Evolutionary conservation across 1,140 invertebrate species (phyloP).

Genomic region (Marisa cornuarietis): DNA sequence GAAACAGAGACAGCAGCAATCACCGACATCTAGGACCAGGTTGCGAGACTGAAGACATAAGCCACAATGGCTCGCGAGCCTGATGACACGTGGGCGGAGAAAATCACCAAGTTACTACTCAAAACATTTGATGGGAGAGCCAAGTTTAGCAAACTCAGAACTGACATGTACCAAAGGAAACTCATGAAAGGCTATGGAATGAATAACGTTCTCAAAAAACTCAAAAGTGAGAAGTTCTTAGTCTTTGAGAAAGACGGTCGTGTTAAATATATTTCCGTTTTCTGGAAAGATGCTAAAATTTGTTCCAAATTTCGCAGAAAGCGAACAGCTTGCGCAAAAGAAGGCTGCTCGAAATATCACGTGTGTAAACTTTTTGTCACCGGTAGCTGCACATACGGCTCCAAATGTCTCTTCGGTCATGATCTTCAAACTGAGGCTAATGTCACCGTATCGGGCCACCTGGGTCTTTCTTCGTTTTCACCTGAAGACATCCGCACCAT

Average conservation of each 20-base stretch:
- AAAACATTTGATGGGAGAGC: slow-evolving; percentile 5
- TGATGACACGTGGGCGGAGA: background rate
- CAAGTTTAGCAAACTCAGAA: background rate
- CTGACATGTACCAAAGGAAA: background rate
- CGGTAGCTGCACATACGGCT: background rate
- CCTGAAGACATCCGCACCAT: slow-evolving; percentile 13
- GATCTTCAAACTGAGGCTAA: background rate
- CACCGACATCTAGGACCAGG: no score
- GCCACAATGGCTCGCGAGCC: no score
- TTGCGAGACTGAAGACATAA: no score
- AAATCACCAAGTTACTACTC: slow-evolving; percentile 8
- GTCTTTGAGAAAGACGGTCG: slow-evolving; percentile 5
- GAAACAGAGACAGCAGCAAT: no score
- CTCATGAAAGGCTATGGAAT: background rate
- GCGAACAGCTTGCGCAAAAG: background rate
- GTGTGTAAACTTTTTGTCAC: slow-evolving; percentile 4
- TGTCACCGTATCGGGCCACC: background rate
- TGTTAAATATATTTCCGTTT: slow-evolving; percentile 2
- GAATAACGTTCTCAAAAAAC: background rate
- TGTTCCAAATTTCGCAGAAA: background rate
- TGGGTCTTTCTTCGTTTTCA: background rate
- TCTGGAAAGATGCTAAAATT: background rate
- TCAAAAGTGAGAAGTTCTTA: background rate
- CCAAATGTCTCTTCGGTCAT: slow-evolving; percentile 6
- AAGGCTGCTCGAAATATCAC: background rate